Percentiles rank a stretch among this genome's conserved stretches.
Conservation (phyloP, 2,888 invertebrate genomes). For the Luperina testacea region DNA sequence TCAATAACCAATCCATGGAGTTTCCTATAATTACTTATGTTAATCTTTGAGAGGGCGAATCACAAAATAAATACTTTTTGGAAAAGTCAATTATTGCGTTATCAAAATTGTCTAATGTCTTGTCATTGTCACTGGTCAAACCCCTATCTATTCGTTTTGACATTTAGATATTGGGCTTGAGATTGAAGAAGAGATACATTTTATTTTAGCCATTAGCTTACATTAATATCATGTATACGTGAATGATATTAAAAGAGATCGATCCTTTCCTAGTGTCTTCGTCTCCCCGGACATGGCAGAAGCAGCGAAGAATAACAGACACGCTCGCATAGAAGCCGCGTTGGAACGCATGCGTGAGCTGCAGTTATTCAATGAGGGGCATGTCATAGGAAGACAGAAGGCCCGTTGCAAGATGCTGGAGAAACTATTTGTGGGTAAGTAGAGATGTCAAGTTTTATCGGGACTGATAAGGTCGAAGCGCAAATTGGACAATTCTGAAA, state of each 20-base stretch:
- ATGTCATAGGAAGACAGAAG: slow-evolving; percentile 78
- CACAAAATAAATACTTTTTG: background rate
- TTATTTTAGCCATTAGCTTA: background rate
- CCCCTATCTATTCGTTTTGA: background rate
- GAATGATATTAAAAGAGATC: background rate
- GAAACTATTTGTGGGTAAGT: slow-evolving; percentile 79
- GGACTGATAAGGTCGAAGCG: background rate
- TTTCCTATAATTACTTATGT: background rate
- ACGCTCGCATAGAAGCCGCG: slow-evolving; percentile 74
- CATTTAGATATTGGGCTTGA: background rate
- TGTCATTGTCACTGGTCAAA: background rate
- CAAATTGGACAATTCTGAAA: background rate
- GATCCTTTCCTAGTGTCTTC: slow-evolving; percentile 69
- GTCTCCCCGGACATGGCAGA: slow-evolving; percentile 77
- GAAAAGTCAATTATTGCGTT: background rate
- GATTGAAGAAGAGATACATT: background rate
- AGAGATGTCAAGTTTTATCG: background rate
- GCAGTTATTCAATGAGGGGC: slow-evolving; percentile 76
- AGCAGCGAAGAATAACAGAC: slow-evolving; percentile 73
- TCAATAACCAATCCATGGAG: background rate
- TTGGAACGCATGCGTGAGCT: slow-evolving; percentile 80
- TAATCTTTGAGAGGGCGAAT: background rate
- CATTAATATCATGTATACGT: background rate
- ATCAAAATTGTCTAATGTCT: background rate
- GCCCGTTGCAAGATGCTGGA: slow-evolving; percentile 76